A percentile compares a stretch with the other conserved stretches of the same genome.
These are phyloP conservation scores for Lucilia sericata DNA, from an alignment of 1,140 invertebrate species.

Conservation along the genomic window DNA sequence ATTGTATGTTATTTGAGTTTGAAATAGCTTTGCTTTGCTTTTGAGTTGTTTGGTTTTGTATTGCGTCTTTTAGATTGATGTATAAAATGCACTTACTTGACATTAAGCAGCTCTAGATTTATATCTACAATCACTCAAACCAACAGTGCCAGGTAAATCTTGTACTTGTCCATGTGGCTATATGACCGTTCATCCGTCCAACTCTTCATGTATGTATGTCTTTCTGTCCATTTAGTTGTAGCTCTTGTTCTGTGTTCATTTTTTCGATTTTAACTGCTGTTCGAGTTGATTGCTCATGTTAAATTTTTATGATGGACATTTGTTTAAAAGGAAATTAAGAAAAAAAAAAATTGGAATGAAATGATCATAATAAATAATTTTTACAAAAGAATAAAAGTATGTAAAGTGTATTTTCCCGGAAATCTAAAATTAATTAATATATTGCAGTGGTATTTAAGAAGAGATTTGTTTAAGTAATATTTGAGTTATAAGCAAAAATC, in stretches of 20 bases:
- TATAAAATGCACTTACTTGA: constrained; percentile 39
- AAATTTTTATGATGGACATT: constrained; percentile 36
- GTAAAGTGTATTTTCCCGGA: constrained; percentile 14
- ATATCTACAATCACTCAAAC: constrained; percentile 40
- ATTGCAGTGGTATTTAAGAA: no score
- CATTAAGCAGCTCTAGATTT: constrained; percentile 44
- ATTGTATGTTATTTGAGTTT: background rate
- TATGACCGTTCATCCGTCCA: background rate
- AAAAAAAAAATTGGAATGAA: background rate
- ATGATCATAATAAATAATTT: background rate
- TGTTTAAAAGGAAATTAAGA: constrained; percentile 25
- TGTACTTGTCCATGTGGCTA: constrained; percentile 8
- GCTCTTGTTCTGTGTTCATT: background rate
- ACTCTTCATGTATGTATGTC: background rate
- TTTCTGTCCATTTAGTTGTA: background rate
- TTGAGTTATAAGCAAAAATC: no score
- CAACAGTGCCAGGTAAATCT: constrained; percentile 20
- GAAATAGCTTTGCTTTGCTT: background rate
- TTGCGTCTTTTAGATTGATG: constrained; percentile 30
- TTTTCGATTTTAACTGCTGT: constrained; percentile 19
- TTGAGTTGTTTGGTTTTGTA: background rate
- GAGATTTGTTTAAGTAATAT: no score
- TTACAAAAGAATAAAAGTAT: background rate
- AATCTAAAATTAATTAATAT: background rate
- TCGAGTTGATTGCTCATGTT: constrained; percentile 35